Base-by-base conservation (phyloP, 1,140 invertebrate genomes). In the Choristoneura fumiferana region DNA sequence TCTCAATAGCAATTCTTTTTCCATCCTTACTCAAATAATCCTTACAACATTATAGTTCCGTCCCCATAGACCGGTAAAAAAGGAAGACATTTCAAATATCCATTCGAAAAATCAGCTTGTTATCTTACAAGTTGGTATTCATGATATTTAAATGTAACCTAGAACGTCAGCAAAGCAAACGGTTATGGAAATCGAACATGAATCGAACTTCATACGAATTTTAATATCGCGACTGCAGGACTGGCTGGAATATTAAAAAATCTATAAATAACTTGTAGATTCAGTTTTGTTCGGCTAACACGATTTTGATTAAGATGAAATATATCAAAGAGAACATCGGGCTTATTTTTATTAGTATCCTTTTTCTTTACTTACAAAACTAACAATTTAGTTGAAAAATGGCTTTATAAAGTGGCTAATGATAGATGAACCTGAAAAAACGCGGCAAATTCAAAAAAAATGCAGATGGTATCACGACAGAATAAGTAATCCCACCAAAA, bases 91-190 rank as follows among this genome's bases (percentile, higher is more conserved):
- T 43, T n/a, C 15, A 43, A 8, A 43, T 43, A 43, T 18, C 17
- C 10, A 43, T 22, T 43, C 22, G 40, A 43, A 43, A 43, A 43
- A 12, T 8, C 40, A 43, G 40, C 40, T 18, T 43, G 40, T 43
- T 43, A 43, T 43, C 15, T 43, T 43, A 18, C 15, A 43, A 22
- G n/a, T 22, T 43, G 40, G 22, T 43, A 43, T 43, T 43, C 40
- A 43, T 43, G 40, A 22, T 43, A 43, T 43, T 43, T 43, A 43
- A 43, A 43, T 43, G 40, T 43, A 43, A 43, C 40, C 40, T 22
- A 43, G 40, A 43, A 43, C 40, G 40, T 43, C 40, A 43, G 40
- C 40, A 18, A n/a, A 43, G 40, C 40, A 43, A 40, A 17, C 40
- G 40, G 40, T 43, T 43, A 43, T 43, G 40, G 40, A 43, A 43